Base-by-base conservation (phyloP, 2,797 vertebrate species). In the Melanotaenia pygmaea region DNA sequence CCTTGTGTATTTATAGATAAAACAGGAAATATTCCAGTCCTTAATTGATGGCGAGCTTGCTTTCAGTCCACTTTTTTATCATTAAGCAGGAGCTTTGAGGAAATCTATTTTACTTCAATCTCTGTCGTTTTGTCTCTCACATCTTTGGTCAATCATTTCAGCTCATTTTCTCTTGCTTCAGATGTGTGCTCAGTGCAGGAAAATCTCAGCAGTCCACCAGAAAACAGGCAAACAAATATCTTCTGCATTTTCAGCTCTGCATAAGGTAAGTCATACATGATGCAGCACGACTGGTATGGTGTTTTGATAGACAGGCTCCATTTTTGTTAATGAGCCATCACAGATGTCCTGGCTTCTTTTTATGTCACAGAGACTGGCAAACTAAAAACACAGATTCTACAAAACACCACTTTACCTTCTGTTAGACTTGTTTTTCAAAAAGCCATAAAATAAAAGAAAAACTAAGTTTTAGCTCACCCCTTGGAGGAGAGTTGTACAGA, bases 41-140 rank as follows among this genome's bases (percentile, higher is more conserved):
- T 61, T 85, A 83, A 89, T 78, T 82, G 79, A 87, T 79, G 43
- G n/a, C 67, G 51, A 76, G 56, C 56, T 64, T 75, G 60, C 65
- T 32, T 79, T 65, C n/a, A 47, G 74, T 68, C 24, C 34, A 37
- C 58, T 20, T 59, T 85, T 85, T 76, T 60, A 79, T 76, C 69
- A 74, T 24, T 38, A 71, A 64, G 65, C 20, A 26, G 40, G 2
- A 56, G 67, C 54, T 62, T 72, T 73, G 45, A 59, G 4, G 45
- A 82, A 70, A 73, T 50, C 45, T 22, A 72, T 79, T 54, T 68
- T 20, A 74, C 54, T 72, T 64, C 20, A 76, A 73, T 68, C 5
- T 18, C 59, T 64, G 6, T 65, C 10, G 9, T 1, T 50, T 50
- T 6, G 9, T 72, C 6, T 40, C 14, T 53, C 51, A 74, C 58